Percentiles rank a stretch among this genome's conserved stretches.
Evolutionary conservation across 1,140 invertebrate species (phyloP).

Genomic region (Gyrodactylus salaris): DNA sequence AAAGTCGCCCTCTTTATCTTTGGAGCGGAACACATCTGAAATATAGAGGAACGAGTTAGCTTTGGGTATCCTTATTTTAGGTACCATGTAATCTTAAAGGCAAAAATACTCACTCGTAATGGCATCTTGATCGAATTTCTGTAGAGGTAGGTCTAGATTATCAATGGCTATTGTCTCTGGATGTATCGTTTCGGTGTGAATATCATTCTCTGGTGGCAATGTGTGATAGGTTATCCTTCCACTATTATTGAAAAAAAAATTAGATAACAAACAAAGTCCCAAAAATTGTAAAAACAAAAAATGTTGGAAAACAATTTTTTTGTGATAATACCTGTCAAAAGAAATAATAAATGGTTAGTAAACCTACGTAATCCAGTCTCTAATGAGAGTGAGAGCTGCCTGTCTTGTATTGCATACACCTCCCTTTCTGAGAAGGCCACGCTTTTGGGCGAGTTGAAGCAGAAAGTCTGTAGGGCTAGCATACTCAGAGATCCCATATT

Average conservation of each 20-base stretch:
- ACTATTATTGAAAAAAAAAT: neutral
- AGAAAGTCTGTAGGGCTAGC: neutral
- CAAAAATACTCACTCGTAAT: neutral
- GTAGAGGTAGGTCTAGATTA: neutral
- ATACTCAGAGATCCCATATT: neutral
- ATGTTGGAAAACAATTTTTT: too few species aligned
- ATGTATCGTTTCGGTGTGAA: neutral
- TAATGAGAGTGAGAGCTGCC: neutral
- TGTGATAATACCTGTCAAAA: neutral
- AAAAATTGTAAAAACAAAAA: too few species aligned
- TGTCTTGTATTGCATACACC: neutral
- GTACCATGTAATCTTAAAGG: too few species aligned
- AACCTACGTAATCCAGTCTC: slow-evolving; percentile 1
- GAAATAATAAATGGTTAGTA: neutral
- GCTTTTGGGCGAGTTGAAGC: neutral
- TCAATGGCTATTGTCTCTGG: neutral
- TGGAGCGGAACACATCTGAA: too few species aligned
- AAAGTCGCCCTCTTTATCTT: neutral
- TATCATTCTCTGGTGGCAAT: neutral
- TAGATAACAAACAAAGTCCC: too few species aligned
- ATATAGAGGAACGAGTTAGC: too few species aligned
- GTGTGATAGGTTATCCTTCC: neutral
- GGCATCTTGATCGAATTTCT: neutral
- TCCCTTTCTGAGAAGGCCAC: neutral
- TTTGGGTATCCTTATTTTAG: too few species aligned